Conservation (phyloP, 2,797 vertebrate genomes). For the Borostomias antarcticus region DNA sequence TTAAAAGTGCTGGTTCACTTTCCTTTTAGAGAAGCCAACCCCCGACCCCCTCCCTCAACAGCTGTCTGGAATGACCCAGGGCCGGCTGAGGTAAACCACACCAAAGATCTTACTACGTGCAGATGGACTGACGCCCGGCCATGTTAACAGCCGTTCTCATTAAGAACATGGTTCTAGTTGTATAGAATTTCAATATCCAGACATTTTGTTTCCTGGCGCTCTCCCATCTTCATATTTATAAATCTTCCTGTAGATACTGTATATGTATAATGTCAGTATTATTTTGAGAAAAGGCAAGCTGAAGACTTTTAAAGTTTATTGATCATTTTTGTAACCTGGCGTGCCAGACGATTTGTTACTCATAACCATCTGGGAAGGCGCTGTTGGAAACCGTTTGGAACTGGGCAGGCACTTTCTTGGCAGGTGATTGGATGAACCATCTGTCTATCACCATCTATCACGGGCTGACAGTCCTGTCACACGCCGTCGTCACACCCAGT, state of each 20-base stretch:
- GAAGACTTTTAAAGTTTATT: slow-evolving; percentile 66
- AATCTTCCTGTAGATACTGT: slow-evolving; percentile 83
- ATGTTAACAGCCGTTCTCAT: slow-evolving; percentile 33
- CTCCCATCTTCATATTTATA: slow-evolving; percentile 75
- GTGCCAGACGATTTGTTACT: too few relatives aligned
- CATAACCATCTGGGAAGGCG: too few relatives aligned
- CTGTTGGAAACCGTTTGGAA: too few relatives aligned
- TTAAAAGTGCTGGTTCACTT: slow-evolving; percentile 98
- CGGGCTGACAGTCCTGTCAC: too few relatives aligned
- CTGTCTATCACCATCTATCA: too few relatives aligned
- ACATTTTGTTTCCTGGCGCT: slow-evolving; percentile 43
- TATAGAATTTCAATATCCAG: slow-evolving; percentile 52
- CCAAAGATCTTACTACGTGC: slow-evolving; percentile 62
- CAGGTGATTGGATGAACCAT: too few relatives aligned
- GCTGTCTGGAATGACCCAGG: slow-evolving; percentile 42
- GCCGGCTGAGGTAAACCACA: slow-evolving; percentile 49
- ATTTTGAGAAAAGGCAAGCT: slow-evolving; percentile 65
- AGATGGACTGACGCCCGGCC: slow-evolving; percentile 27
- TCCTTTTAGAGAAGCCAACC: slow-evolving; percentile 59
- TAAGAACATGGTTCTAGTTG: slow-evolving; percentile 56
- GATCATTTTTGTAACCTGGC: too few relatives aligned
- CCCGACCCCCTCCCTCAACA: slow-evolving; percentile 21
- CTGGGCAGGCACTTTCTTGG: too few relatives aligned
- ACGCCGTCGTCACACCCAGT: too few relatives aligned
- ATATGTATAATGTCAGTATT: slow-evolving; percentile 80